A percentile compares a stretch with the other conserved stretches of the same genome.
These are phyloP conservation scores for Sula dactylatra DNA, from an alignment of 2,113 vertebrate species.

Conservation along the genomic window DNA sequence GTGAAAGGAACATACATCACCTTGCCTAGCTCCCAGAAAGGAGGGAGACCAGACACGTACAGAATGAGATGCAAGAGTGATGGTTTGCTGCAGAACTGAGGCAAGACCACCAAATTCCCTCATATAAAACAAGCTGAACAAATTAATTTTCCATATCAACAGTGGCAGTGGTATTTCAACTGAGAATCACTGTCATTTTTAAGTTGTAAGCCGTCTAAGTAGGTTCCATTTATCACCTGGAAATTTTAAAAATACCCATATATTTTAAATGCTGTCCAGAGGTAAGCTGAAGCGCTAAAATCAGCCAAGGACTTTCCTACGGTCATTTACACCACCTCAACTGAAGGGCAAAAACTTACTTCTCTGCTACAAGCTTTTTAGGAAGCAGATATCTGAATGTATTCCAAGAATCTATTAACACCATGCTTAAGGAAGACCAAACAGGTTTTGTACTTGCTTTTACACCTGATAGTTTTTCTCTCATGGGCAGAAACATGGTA, in stretches of 20 bases:
- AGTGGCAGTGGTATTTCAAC: neutral
- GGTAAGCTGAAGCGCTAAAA: neutral
- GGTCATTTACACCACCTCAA: neutral
- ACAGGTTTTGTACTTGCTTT: neutral
- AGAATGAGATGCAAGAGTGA: neutral
- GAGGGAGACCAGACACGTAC: neutral
- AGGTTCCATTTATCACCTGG: neutral
- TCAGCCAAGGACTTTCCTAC: neutral
- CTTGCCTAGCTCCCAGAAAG: neutral
- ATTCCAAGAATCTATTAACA: constrained; percentile 10
- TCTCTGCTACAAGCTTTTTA: neutral
- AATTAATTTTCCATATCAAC: neutral
- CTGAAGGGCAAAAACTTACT: neutral
- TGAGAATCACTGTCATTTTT: neutral
- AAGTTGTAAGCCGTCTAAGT: neutral
- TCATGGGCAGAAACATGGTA: neutral
- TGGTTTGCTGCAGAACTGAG: neutral
- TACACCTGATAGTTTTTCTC: neutral
- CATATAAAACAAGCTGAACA: neutral
- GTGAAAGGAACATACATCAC: neutral
- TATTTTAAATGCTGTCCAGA: neutral
- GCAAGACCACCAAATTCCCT: neutral
- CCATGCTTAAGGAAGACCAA: neutral
- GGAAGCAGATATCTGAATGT: neutral
- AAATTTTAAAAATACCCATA: neutral